These are phyloP conservation scores for Daptonema setosum DNA, from an alignment of 2,888 invertebrate species.

Conservation along the genomic window DNA sequence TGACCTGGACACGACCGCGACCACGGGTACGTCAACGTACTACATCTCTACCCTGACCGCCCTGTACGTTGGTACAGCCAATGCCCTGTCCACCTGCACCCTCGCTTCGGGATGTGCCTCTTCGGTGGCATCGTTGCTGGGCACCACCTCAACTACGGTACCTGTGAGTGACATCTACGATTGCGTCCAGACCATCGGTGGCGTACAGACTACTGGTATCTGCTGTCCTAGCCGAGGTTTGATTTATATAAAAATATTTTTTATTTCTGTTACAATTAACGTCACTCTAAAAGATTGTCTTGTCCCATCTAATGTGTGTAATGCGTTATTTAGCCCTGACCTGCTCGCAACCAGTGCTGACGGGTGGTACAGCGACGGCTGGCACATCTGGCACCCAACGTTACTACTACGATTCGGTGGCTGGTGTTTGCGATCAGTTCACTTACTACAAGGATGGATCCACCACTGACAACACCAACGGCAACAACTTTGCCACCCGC, in stretches of 20 bases:
- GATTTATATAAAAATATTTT: neutral
- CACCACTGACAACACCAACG: neutral
- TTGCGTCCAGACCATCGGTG: conserved; percentile 14
- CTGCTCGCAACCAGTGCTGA: neutral
- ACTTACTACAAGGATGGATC: conserved; percentile 1
- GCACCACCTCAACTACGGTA: neutral
- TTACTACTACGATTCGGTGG: neutral
- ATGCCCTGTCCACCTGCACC: neutral
- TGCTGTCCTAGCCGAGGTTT: neutral
- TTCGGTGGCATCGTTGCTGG: too few relatives aligned
- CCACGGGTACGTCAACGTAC: neutral
- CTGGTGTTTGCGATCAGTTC: neutral
- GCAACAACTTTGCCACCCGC: neutral
- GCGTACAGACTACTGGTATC: neutral
- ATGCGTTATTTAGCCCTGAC: neutral
- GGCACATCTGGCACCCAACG: neutral
- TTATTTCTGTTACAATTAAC: too few relatives aligned
- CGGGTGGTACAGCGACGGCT: neutral
- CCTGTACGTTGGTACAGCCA: neutral
- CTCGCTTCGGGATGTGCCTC: neutral
- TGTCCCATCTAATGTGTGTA: too few relatives aligned
- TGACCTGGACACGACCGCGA: neutral
- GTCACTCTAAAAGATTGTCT: too few relatives aligned
- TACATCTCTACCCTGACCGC: neutral
- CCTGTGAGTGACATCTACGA: conserved; percentile 16